Base-by-base conservation (phyloP, 2,797 vertebrate genomes). In the Gobionotothen gibberifrons region DNA sequence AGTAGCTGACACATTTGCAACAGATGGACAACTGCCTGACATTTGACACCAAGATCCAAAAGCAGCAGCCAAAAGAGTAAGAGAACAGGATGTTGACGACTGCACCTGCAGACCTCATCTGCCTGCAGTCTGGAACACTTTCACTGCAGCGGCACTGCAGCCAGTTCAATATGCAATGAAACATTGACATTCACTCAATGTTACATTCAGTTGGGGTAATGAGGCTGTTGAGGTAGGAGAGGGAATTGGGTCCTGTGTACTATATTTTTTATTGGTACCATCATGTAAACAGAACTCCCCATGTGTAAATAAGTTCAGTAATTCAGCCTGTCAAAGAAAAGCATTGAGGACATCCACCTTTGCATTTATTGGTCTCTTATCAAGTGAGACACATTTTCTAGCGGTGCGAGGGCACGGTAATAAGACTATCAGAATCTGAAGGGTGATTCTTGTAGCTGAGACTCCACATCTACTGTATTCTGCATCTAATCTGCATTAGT, bases 41-140 rank as follows among this genome's bases (percentile, higher is more conserved):
- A 42, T 83, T 54, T 67, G 76, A 82, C 78, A 65, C 42, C 40
- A 55, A 83, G 64, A 79, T 84, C 48, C 79, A 58, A 82, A 55
- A 77, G 68, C 58, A 57, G 57, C 57, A 13, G 22, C 57, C 67
- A 48, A 29, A 22, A 42, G 17, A 65, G 10, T 1, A 32, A 62
- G 42, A 62, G 47, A 85, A 61, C 56, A 79, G 68, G 81, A 71
- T 85, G 76, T 63, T 87, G 80, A 84, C 79, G 76, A 70, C 48
- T 71, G 65, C 54, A 62, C 10, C 12, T 62, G 16, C 46, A 66
- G 22, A 63, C 21, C 58, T 79, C 67, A 74, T 87, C 61, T 79
- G 76, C 79, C 55, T 81, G 72, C 60, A 78, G 74, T 65, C 72
- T 81, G 68, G 55, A 79, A 52, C 70, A n/a, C 65, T 47, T 81